Conservation (phyloP, 2,888 invertebrate species). For the Panopea generosa region DNA sequence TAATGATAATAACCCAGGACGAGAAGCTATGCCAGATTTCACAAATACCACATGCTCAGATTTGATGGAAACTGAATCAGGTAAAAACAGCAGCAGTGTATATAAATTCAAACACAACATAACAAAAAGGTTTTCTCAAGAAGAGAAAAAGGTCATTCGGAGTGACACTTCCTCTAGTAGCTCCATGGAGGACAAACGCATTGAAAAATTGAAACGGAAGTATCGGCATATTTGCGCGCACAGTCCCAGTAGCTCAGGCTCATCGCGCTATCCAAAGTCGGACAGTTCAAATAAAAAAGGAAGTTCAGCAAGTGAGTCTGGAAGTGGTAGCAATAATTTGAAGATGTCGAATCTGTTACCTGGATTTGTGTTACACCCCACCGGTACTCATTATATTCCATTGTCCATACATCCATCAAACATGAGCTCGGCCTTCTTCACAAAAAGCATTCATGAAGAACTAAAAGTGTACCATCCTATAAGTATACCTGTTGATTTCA, state of each 20-base stretch:
- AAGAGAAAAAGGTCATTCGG: slow-evolving; percentile 69
- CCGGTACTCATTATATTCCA: slow-evolving; percentile 95
- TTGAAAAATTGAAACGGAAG: slow-evolving; percentile 59
- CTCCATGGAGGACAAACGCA: slow-evolving; percentile 56
- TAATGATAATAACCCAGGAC: neutral
- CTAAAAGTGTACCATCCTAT: slow-evolving; percentile 80
- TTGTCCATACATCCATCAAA: slow-evolving; percentile 85
- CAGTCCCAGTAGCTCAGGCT: slow-evolving; percentile 59
- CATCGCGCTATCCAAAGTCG: slow-evolving; percentile 63
- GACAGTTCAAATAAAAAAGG: slow-evolving; percentile 63
- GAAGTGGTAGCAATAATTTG: slow-evolving; percentile 24
- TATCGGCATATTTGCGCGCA: slow-evolving; percentile 47
- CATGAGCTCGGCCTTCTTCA: slow-evolving; percentile 84
- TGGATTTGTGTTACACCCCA: slow-evolving; percentile 95
- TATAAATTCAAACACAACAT: slow-evolving; percentile 98
- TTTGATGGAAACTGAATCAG: slow-evolving; percentile 19
- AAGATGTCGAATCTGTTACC: slow-evolving; percentile 87
- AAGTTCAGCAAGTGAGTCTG: slow-evolving; percentile 27
- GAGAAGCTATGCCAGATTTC: neutral
- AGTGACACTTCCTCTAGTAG: slow-evolving; percentile 66
- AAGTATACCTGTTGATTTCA: slow-evolving; percentile 81
- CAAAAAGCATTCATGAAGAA: slow-evolving; percentile 35
- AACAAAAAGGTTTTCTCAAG: slow-evolving; percentile 91
- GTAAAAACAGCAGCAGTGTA: slow-evolving; percentile 59
- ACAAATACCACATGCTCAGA: slow-evolving; percentile 17